Evolutionary conservation across 92 coral and sea anemone genomes (phyloP), one percentile per base, ranked within the genome.

Genomic region (Pocillopora grandis): DNA sequence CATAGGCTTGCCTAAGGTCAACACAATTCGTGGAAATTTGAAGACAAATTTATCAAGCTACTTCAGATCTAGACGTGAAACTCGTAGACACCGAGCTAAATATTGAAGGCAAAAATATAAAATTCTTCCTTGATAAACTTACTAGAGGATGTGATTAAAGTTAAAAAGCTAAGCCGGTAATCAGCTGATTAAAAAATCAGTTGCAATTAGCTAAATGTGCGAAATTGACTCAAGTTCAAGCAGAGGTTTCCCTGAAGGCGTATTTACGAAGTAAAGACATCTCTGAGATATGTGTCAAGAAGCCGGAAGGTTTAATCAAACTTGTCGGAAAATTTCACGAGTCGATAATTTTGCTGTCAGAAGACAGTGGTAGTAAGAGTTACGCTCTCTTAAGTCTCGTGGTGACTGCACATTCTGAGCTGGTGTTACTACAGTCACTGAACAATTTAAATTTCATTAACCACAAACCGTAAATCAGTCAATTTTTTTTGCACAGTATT

Each of bases 331-430:
- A 66, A 56, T 80, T 67, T 80, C 35, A 79, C 83, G 83, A 52
- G 48, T 66, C 52, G 63, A 13, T 35, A 66, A n/a, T 67, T 69
- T 80, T 79, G 36, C 35, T 80, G 66, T 80, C 42, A 49, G 23
- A 62, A 17, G 57, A 27, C 17, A 10, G 7, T 62, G 42, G 21
- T 61, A 62, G 2, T 16, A 64, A 27, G 31, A 27, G 75, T 79
- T 79, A 20, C 83, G 83, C 83, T 66, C 64, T 79, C 83, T 79
- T 79, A 35, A 73, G 73, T 66, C 64, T 79, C 83, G 65, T 79
- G 27, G 16, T n/a, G n/a, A 65, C 16, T 37, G 56, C 57, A n/a
- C 56, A 16, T 70, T 20, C 12, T 2, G 20, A 36, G 57, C 81
- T 21, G 71, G 81, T 77, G 71, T 62, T 19, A 42, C 35, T 56